These are phyloP conservation scores for Arremon brunneinucha DNA, from an alignment of 2,797 vertebrate genomes.

Conservation along the genomic window DNA sequence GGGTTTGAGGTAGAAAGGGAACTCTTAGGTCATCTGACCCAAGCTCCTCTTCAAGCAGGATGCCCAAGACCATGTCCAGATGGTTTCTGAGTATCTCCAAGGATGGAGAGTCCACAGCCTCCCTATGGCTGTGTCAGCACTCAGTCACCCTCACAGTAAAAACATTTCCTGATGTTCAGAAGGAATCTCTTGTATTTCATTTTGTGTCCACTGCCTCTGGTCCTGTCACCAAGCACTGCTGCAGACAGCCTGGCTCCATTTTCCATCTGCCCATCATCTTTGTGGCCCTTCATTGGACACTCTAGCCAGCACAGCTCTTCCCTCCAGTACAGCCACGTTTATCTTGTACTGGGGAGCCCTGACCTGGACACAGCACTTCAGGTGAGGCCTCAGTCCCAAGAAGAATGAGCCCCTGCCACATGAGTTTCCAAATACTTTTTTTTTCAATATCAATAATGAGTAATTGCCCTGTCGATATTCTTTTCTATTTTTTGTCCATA, in stretches of 20 bases:
- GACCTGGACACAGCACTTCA: neutral
- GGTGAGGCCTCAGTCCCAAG: neutral
- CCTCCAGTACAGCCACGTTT: rapidly evolving
- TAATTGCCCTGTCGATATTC: neutral
- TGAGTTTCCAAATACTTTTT: neutral
- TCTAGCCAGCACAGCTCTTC: neutral
- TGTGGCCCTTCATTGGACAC: neutral
- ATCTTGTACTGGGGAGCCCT: neutral
- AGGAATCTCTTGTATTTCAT: neutral
- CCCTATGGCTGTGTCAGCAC: neutral
- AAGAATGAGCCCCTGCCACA: neutral
- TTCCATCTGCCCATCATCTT: neutral
- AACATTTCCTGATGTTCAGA: neutral
- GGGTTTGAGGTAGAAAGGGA: neutral
- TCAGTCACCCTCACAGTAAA: neutral
- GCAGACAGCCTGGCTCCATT: neutral
- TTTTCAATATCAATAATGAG: rapidly evolving
- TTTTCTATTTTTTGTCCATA: neutral
- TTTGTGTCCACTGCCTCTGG: neutral
- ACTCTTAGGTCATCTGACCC: neutral
- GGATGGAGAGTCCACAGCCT: neutral
- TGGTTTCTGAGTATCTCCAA: rapidly evolving
- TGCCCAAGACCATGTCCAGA: neutral
- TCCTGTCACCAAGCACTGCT: neutral
- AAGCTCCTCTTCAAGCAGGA: neutral